Evolutionary conservation across 2,888 invertebrate genomes (phyloP), one percentile per base, ranked within the genome.

Genomic region (Agrotis ipsilon): DNA sequence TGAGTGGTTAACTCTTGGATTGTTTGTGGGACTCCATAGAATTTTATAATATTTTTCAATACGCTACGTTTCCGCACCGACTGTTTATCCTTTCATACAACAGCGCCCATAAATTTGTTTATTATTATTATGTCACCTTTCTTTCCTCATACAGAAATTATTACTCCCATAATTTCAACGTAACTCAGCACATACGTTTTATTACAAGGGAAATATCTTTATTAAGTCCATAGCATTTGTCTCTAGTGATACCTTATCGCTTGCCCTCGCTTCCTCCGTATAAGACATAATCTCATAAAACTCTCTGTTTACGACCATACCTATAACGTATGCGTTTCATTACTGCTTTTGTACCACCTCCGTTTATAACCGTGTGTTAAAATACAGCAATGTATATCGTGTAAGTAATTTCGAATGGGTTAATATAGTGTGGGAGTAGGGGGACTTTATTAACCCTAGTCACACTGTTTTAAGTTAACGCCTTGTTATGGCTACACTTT

Each of bases 221-320:
- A 93, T 93, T 93, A 93, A 93, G 89, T 91, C 89, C 86, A 85
- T 85, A 85, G 87, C 89, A 91, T 92, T 91, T 90, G 90, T 92
- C 90, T 92, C 87, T 83, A 86, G 86, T 89, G 88, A 82, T 86
- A 85, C 73, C 84, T 86, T 86, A 86, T 85, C 83, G 80, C 76
- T 85, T 58, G 76, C 75, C 75, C 75, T 75, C 73, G 73, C 78
- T 75, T 71, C 69, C 84, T 80, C 51, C 65, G 75, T 82, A 78
- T 71, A 75, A 75, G 74, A 84, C 75, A 78, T 84, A 84, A 78
- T 85, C 83, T 87, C 85, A 85, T 84, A 86, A 84, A 84, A 84
- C 73, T 80, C 68, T 68, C 57, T 72, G 70, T 84, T 84, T 80
- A 84, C 84, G 84, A 85, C 59, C 78, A 18, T 62, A 82, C 82